Conservation (phyloP, 1,140 invertebrate species). For the Halictus rubicundus region DNA sequence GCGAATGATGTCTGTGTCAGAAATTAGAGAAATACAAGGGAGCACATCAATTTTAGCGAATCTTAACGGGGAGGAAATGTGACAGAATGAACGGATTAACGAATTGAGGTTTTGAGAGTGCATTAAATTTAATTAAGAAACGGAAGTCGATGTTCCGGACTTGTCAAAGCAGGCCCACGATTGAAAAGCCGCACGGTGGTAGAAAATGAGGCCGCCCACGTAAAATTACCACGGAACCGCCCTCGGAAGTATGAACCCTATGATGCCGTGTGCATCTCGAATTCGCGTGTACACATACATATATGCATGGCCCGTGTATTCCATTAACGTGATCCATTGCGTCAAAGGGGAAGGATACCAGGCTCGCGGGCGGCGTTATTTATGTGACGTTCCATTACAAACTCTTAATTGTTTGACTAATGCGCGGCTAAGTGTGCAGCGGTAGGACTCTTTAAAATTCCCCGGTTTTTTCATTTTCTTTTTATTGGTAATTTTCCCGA, state of each 20-base stretch:
- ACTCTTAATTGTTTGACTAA: conserved; percentile 80
- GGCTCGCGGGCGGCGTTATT: conserved; percentile 69
- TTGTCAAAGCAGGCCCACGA: conserved; percentile 49
- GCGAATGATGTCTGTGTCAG: too few species aligned
- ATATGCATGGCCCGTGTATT: conserved; percentile 48
- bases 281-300: conserved; percentile 53
- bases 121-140: conserved; percentile 4
- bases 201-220: conserved; percentile 75
- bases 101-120: too few species aligned
- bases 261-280: conserved; percentile 49
- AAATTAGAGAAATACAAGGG: too few species aligned
- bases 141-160: conserved; percentile 40
- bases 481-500: conserved; percentile 21
- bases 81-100: too few species aligned
- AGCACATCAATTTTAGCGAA: too few species aligned
- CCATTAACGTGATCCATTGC: conserved; percentile 63
- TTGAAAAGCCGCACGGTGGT: conserved; percentile 54
- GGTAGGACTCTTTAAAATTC: background rate
- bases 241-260: conserved; percentile 58
- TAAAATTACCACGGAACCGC: conserved; percentile 56
- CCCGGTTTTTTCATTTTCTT: background rate
- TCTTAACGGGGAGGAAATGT: too few species aligned
- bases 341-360: conserved; percentile 41
- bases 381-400: conserved; percentile 80
- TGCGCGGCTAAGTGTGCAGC: conserved; percentile 66